Base-by-base conservation (phyloP, 2,888 invertebrate species). In the Coleophora deauratella region DNA sequence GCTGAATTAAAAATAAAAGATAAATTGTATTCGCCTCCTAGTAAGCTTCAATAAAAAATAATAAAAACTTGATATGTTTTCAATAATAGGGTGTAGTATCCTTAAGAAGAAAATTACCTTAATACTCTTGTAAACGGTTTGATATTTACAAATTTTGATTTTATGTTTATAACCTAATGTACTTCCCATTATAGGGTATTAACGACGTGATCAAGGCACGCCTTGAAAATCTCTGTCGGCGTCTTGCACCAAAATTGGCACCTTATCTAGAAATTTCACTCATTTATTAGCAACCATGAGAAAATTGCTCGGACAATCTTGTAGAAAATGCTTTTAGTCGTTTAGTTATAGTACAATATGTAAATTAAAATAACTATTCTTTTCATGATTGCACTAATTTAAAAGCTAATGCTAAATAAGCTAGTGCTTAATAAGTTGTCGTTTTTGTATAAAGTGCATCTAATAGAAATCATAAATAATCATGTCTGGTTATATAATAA, bases 101-200 rank as follows among this genome's bases (percentile, higher is more conserved):
- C n/a, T n/a, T n/a, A n/a, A n/a, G n/a, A n/a, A n/a, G n/a, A 21
- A 21, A 21, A 4, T 21, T 6, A 3, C 27, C n/a, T 52, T 70
- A 73, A 77, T 68, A 54, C 51, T 52, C 66, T 57, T 68, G 59
- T 65, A 69, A 74, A 68, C 50, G 60, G 49, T 52, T 46, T 55
- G 50, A 3, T 64, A 66, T 64, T 63, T 57, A 69, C 56, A 62
- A 55, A 60, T 68, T 70, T 65, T 62, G 46, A 59, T 63, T 62
- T 66, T 59, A 56, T 57, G 9, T 28, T 31, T 31, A 31, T 31
- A n/a, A 31, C 10, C 2, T 21, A 6, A 21, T 4, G 21, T 21
- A 21, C 21, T 7, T 28, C 30, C 9, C 30, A 13, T 15, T 14
- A 31, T 15, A 15, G 7, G n/a, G 7, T 30, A 37, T 31, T 31